Conservation (phyloP, 1,140 invertebrate genomes). For the Olivierus martensii region DNA sequence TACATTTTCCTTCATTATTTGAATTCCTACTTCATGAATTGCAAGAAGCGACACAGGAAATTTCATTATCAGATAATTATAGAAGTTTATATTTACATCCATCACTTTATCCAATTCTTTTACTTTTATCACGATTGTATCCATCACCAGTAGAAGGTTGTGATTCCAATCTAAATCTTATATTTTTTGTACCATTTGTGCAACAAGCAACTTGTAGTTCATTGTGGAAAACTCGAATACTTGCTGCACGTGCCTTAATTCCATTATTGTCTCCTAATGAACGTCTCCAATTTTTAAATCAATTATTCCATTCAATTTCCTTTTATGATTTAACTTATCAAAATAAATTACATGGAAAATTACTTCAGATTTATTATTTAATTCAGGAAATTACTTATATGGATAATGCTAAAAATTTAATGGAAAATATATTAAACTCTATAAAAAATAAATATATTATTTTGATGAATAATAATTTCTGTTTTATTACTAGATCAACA, state of each 20-base stretch:
- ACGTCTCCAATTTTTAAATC: too few relatives aligned
- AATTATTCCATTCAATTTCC: slow-evolving; percentile 4
- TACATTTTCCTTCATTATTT: slow-evolving; percentile 61
- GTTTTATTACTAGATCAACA: slow-evolving; percentile 15
- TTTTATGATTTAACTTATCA: slow-evolving; percentile 23
- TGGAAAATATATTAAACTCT: too few relatives aligned
- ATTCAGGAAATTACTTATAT: too few relatives aligned
- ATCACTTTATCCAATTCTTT: slow-evolving; percentile 55
- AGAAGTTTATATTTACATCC: slow-evolving; percentile 32
- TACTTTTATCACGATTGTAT: slow-evolving; percentile 63
- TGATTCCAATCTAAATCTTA: slow-evolving; percentile 43
- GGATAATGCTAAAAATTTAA: too few relatives aligned
- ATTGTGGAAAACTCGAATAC: slow-evolving; percentile 45
- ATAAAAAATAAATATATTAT: too few relatives aligned
- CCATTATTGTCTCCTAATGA: slow-evolving; percentile 35
- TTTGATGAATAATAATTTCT: slow-evolving; percentile 7
- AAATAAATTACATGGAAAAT: slow-evolving; percentile 38
- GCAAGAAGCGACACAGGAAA: slow-evolving; percentile 29
- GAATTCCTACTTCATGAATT: slow-evolving; percentile 58
- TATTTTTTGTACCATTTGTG: slow-evolving; percentile 30
- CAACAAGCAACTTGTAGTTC: slow-evolving; percentile 36
- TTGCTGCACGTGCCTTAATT: slow-evolving; percentile 49
- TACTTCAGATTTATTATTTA: slow-evolving; percentile 30
- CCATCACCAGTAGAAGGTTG: slow-evolving; percentile 50
- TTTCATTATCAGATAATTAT: background rate